phyloP scores from a whole-genome alignment of 1,140 invertebrate species.

The Panagrolaimus sp. region DNA sequence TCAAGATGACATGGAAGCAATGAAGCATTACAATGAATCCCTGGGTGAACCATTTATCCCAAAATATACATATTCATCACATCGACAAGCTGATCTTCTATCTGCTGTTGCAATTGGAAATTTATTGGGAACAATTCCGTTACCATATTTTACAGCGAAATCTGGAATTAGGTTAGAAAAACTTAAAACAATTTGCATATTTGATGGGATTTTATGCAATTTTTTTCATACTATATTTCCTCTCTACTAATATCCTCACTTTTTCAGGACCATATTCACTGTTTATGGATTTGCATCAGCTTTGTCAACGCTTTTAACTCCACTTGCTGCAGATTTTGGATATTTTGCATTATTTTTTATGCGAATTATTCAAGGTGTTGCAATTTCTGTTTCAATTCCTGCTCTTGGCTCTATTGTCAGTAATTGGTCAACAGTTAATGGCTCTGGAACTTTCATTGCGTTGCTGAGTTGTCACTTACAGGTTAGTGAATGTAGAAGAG shows the following conservation, averaged over 20 bases:
- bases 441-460: conserved; percentile 45
- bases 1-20: neutral
- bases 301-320: conserved; percentile 45
- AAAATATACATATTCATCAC: conserved; percentile 14
- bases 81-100: neutral
- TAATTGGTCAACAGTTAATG: conserved; percentile 41
- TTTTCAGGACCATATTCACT: conserved; percentile 26
- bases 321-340: conserved; percentile 36
- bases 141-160: neutral
- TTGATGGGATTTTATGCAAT: too few species aligned
- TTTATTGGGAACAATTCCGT: neutral
- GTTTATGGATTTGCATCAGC: conserved; percentile 47
- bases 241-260: too few species aligned
- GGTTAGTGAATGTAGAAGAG: conserved; percentile 25
- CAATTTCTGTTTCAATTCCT: conserved; percentile 43
- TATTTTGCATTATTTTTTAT: conserved; percentile 36
- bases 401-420: conserved; percentile 44
- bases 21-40: neutral
- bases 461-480: conserved; percentile 48
- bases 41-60: neutral
- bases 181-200: neutral
- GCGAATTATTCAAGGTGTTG: conserved; percentile 48
- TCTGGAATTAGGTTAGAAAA: conserved; percentile 18
- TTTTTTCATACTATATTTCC: too few species aligned
- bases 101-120: neutral